Evolutionary conservation across 2,113 vertebrate genomes (phyloP).

Genomic region (Hiodon tergisus): DNA sequence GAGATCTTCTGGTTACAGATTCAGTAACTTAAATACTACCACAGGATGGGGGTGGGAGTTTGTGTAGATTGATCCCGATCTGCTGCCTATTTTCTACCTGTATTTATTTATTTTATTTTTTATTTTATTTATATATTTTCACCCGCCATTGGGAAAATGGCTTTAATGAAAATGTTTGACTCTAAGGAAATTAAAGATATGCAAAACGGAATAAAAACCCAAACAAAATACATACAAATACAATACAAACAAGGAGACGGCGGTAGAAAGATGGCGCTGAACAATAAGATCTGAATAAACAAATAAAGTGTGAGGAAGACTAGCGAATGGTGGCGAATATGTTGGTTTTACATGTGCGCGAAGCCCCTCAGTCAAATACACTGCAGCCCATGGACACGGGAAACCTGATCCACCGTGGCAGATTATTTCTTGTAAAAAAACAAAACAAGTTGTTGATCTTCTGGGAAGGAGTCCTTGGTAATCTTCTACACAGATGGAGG

Average conservation of each 20-base stretch:
- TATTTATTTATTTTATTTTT: background rate
- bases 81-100: background rate
- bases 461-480: constrained; percentile 61
- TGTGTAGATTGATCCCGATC: background rate
- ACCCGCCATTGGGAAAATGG: too few relatives aligned
- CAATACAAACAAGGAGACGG: constrained; percentile 39
- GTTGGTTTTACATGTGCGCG: too few relatives aligned
- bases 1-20: too few relatives aligned
- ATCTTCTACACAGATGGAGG: constrained; percentile 68
- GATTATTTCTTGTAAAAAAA: constrained; percentile 45
- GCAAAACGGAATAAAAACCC: constrained; percentile 29
- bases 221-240: constrained; percentile 43
- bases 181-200: constrained; percentile 46
- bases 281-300: constrained; percentile 56
- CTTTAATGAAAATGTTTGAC: constrained; percentile 26
- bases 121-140: too few relatives aligned
- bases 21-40: too few relatives aligned
- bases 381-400: background rate
- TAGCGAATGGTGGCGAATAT: constrained; percentile 24
- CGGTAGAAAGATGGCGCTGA: constrained; percentile 24
- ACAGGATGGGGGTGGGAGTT: too few relatives aligned
- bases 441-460: constrained; percentile 56
- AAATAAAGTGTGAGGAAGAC: constrained; percentile 46
- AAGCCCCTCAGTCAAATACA: background rate
- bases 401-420: constrained; percentile 35